Percentiles rank a stretch among this genome's conserved stretches.
These are phyloP conservation scores for Drosophila dives DNA, from an alignment of 2,888 invertebrate genomes.

Conservation along the genomic window DNA sequence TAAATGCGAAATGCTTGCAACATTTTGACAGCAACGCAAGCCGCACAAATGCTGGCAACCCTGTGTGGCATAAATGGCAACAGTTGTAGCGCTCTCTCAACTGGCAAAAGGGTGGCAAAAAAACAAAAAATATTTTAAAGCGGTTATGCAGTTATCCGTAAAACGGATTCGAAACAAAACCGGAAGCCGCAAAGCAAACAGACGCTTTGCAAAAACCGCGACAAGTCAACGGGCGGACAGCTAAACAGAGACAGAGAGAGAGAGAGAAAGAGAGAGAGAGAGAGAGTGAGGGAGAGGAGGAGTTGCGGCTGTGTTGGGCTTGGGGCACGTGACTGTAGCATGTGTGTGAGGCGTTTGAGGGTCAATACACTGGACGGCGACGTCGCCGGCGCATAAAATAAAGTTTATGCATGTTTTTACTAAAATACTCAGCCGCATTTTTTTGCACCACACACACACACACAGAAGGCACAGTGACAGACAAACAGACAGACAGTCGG, in stretches of 20 bases:
- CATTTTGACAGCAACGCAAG: conserved; percentile 2
- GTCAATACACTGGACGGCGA: conserved; percentile 73
- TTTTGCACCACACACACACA: conserved; percentile 58
- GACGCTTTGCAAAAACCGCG: conserved; percentile 76
- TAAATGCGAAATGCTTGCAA: background rate
- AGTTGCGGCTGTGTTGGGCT: conserved; percentile 7
- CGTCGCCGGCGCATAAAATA: conserved; percentile 67
- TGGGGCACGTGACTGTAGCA: conserved; percentile 47
- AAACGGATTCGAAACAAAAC: conserved; percentile 70
- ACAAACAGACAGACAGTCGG: conserved; percentile 29
- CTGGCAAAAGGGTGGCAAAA: conserved; percentile 1
- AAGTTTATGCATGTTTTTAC: conserved; percentile 71
- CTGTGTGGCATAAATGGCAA: conserved; percentile 16
- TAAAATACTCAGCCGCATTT: conserved; percentile 76
- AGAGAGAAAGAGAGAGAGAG: background rate
- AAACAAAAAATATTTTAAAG: conserved; percentile 58
- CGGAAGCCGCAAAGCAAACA: conserved; percentile 79
- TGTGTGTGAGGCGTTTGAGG: conserved; percentile 51
- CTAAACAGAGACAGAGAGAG: background rate
- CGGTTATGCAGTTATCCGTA: conserved; percentile 70
- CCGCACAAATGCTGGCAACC: conserved; percentile 25
- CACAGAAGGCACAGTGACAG: conserved; percentile 28
- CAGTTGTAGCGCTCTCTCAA: conserved; percentile 20
- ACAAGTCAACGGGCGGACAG: conserved; percentile 48
- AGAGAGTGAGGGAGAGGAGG: background rate